Evolutionary conservation across 1,140 invertebrate genomes (phyloP).

Genomic region (Ylistrum balloti): DNA sequence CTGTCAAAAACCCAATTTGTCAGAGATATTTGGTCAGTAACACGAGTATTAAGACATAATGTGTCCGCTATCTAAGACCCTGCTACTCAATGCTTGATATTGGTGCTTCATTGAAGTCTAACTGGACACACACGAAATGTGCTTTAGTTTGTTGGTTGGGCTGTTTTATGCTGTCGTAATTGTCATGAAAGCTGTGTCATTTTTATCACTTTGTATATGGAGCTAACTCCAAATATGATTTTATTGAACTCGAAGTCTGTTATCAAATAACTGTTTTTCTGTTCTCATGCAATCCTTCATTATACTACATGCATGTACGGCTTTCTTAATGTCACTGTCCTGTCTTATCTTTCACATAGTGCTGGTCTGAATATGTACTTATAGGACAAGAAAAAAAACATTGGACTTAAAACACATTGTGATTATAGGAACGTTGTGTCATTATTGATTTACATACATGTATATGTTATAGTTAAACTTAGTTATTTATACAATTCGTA

Average conservation of each 20-base stretch:
- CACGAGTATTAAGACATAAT: conserved; percentile 47
- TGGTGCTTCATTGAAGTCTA: neutral
- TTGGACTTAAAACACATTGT: too few relatives aligned
- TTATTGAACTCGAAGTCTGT: neutral
- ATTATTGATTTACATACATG: too few relatives aligned
- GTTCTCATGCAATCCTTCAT: conserved; percentile 17
- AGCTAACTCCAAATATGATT: conserved; percentile 1
- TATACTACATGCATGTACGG: neutral
- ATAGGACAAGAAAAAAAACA: neutral
- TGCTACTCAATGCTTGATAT: neutral
- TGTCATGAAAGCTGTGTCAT: neutral
- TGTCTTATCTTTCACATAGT: neutral
- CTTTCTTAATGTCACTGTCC: neutral
- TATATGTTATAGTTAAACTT: too few relatives aligned
- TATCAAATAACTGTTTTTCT: neutral
- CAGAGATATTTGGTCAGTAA: conserved; percentile 57
- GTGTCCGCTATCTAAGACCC: conserved; percentile 15
- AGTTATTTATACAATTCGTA: too few relatives aligned
- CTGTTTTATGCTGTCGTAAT: neutral
- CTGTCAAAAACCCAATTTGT: conserved; percentile 59
- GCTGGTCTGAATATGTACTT: neutral
- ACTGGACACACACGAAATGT: neutral
- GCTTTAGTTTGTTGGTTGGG: neutral
- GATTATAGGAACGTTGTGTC: too few relatives aligned
- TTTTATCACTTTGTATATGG: conserved; percentile 6